These are phyloP conservation scores for Lacanobia wlatinum DNA, from an alignment of 2,888 invertebrate genomes.

Conservation along the genomic window DNA sequence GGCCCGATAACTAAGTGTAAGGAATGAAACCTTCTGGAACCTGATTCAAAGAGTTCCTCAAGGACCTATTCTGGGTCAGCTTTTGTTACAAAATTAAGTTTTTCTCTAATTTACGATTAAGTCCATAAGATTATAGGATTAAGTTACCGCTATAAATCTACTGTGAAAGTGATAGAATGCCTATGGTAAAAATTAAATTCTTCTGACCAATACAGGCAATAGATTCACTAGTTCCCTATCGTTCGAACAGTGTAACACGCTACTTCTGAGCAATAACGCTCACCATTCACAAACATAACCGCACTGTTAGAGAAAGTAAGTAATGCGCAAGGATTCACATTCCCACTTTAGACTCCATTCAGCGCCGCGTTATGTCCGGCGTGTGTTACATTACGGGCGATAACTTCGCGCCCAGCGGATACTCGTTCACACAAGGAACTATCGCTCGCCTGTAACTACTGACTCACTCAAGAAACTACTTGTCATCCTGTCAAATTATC, in stretches of 20 bases:
- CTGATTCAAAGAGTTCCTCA: neutral
- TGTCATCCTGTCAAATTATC: neutral
- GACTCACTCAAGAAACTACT: neutral
- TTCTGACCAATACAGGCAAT: neutral
- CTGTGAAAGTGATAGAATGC: neutral
- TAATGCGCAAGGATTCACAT: neutral
- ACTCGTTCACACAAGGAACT: no score
- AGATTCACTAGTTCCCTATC: neutral
- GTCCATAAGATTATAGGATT: no score
- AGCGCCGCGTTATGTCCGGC: neutral
- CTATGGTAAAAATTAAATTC: neutral
- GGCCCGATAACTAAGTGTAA: conserved; percentile 17
- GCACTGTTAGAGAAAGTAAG: neutral
- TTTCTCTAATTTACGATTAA: neutral
- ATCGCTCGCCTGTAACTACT: neutral
- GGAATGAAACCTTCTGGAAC: neutral
- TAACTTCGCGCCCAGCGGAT: no score
- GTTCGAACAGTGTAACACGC: no score
- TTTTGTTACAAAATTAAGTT: neutral
- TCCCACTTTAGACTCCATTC: neutral
- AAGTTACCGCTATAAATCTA: neutral
- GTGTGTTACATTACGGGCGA: neutral
- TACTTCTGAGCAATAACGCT: neutral
- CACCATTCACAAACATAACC: neutral
- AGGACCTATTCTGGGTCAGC: neutral